Percentiles rank a stretch among this genome's conserved stretches.
phyloP scores from a whole-genome alignment of 1,140 invertebrate species.

The Limonius californicus region DNA sequence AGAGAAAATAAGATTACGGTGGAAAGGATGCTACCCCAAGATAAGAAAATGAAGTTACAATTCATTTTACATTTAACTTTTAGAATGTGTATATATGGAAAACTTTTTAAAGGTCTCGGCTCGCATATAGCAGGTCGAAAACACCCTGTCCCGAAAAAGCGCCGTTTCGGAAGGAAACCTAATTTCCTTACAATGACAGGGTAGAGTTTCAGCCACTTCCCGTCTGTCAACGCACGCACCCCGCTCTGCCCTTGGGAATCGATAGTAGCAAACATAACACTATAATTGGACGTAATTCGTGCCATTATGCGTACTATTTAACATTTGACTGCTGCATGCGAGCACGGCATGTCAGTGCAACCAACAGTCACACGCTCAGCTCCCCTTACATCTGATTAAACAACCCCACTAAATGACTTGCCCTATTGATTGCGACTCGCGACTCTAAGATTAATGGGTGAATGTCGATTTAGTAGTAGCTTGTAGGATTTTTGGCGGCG shows the following conservation, averaged over 20 bases:
- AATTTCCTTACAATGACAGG: slow-evolving; percentile 4
- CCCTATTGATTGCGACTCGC: too few relatives aligned
- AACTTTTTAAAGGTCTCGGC: too few relatives aligned
- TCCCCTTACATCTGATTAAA: too few relatives aligned
- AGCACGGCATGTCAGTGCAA: not conserved
- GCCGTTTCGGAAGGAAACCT: not conserved
- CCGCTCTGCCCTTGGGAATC: not conserved
- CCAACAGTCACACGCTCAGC: not conserved
- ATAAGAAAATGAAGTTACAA: too few relatives aligned
- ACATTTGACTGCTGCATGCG: slow-evolving; percentile 6
- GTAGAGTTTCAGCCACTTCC: slow-evolving; percentile 7
- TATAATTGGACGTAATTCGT: slow-evolving; percentile 8
- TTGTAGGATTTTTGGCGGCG: not conserved
- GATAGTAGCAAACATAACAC: slow-evolving; percentile 4
- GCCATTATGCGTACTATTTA: slow-evolving; percentile 9
- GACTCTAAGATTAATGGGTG: too few relatives aligned
- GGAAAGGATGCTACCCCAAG: too few relatives aligned
- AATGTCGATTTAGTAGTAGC: not conserved
- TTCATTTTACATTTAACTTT: too few relatives aligned
- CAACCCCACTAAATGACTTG: too few relatives aligned
- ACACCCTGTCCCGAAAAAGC: slow-evolving; percentile 3
- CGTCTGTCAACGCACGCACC: slow-evolving; percentile 13
- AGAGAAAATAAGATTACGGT: too few relatives aligned
- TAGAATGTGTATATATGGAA: too few relatives aligned
- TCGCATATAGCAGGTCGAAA: too few relatives aligned